Base-by-base conservation (phyloP, 1,140 invertebrate genomes). In the Drosophila burlai region DNA sequence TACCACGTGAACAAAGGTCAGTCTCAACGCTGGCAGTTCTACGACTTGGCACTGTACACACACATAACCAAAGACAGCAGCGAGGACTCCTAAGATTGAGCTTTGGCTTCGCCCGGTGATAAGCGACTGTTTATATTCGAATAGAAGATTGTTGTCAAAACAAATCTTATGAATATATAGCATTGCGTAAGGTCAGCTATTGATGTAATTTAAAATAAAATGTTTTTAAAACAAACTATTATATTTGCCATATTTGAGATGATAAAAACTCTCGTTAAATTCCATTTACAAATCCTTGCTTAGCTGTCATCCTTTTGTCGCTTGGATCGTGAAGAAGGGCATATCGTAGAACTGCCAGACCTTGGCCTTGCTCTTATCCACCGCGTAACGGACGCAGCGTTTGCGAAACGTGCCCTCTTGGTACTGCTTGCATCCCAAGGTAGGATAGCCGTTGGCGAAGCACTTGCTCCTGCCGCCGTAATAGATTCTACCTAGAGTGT, bases 391-490 rank as follows among this genome's bases (percentile, higher is more conserved):
- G 40, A 94, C 74, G 80, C 95, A 95, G 4, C 94, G 92, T 71
- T 93, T 80, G 8, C 84, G 83, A 59, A 93, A 81, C 34, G 89
- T 83, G 34, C 83, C 82, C 36, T 55, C 80, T 52, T 85, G 83
- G 69, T 92, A 93, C 81, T 93, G 92, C 55, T 93, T 93, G 91
- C 96, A 97, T 4, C 93, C 92, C 1, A 78, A 61, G 1, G 67
- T 94, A 4, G 95, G 96, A 91, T 95, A 95, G 65, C 96, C 95
- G n/a, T 94, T 69, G 60, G 94, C 94, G 77, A 95, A 97, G 86
- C 96, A 97, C 83, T 95, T 93, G 1, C 95, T 95, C 42, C 95
- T 94, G 18, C 96, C 93, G 3, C 94, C 95, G 89, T 97, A 97
- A 92, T 96, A 97, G 36, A 95, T 83, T 13, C 93, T 93, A 9